Evolutionary conservation across 2,888 invertebrate species (phyloP), one percentile per base, ranked within the genome.

Genomic region (Tupiocoris notatus): DNA sequence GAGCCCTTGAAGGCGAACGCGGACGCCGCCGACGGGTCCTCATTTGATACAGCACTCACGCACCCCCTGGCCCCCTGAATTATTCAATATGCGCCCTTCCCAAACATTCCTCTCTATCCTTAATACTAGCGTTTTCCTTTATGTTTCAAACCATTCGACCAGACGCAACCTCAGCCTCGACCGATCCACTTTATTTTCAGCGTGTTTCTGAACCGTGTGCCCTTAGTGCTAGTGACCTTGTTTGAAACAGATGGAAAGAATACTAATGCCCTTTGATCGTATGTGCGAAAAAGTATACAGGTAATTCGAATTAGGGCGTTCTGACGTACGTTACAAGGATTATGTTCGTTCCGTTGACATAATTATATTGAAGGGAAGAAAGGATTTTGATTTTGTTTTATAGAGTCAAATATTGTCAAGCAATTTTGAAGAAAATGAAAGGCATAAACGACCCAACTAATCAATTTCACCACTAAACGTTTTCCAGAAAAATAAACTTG

Each of bases 1-100:
- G 39, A 39, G 39, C 39, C 39, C 12, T 39, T 12, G 39, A 39
- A 39, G 39, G 6, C 39, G 39, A 39, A 39, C 39, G 12, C 39
- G 6, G 39, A 39, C 39, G 70, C 70, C 59, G 70, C 56, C 56
- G 73, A 54, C 20, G 18, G 59, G 20, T 20, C 39, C 63, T 73
- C 73, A 73, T 73, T 73, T 73, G 73, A 73, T 73, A 73, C 73
- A 73, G 64, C 73, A 7, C 59, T 63, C 73, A 64, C 73, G 73
- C 70, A 70, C 70, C 70, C 67, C 54, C 63, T 58, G 61, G 73
- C 70, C 67, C 54, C 63, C 64, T 73, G 73, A 73, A 73, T 73
- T 73, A 73, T 73, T 73, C 73, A 73, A 73, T 73, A 73, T 73
- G 73, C 73, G 73, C 73, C 73, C 63, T 63, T 58, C 63, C 58